Base-by-base conservation (phyloP, 2,888 invertebrate genomes). In the Temnothorax unifasciatus region DNA sequence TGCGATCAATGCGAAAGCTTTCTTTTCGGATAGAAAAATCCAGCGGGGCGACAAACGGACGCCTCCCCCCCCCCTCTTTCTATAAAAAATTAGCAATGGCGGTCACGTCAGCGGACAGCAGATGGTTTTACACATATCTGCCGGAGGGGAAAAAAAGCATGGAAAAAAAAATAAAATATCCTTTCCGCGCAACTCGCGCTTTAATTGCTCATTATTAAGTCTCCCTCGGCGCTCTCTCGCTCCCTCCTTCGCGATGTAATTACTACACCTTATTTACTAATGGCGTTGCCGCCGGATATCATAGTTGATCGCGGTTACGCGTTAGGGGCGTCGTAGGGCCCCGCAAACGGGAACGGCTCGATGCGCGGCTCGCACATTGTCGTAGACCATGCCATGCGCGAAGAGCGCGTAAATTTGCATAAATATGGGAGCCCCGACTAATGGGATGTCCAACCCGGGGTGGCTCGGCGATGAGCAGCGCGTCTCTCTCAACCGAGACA, bases 221-320 rank as follows among this genome's bases (percentile, higher is more conserved):
- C 74, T 54, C 76, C 84, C 25, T 3, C 54, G 3, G 21, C 82
- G 47, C 76, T 83, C 87, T 86, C 52, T 41, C 66, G 74, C 21
- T 25, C 50, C 3, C 15, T 85, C 71, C 57, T 81, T 84, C 83
- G 61, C 64, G 61, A 41, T 15, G 75, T 89, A 86, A 90, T 90
- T 89, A 88, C 86, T 85, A 71, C 83, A 85, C 84, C 82, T 83
- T 75, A 71, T 86, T 87, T 86, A 85, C 83, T 88, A 82, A 88
- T 88, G 88, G 73, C 68, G 68, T 82, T 85, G 73, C 81, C 41
- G 84, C 83, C 89, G 87, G 85, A 89, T 92, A 84, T 89, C 86
- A 73, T 86, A 59, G 76, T 86, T 87, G 85, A 86, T 88, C 85
- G 81, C 73, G 13, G 64, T 9, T 66, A 66, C 63, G 75, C 77